These are phyloP conservation scores for Synodontis membranacea DNA, from an alignment of 2,113 vertebrate species.

Conservation along the genomic window DNA sequence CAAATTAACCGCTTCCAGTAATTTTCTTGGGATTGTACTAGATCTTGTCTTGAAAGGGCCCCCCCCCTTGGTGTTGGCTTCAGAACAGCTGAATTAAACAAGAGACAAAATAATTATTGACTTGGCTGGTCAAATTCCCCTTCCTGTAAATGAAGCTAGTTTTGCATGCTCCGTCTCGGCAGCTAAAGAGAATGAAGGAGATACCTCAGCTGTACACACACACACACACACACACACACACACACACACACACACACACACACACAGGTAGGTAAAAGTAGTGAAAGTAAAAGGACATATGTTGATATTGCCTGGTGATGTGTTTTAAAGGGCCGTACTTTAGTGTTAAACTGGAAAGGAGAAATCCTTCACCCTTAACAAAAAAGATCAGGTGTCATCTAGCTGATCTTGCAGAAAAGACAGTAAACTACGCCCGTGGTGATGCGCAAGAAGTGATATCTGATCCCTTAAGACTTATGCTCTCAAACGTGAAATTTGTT, in stretches of 20 bases:
- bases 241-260: neutral
- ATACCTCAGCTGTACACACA: neutral
- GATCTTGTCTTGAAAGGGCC: neutral
- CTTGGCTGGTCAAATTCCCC: conserved; percentile 5
- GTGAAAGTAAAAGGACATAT: neutral
- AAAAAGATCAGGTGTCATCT: neutral
- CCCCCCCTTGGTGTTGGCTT: neutral
- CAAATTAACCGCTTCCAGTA: neutral
- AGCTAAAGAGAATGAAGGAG: neutral
- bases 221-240: neutral
- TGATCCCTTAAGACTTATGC: neutral
- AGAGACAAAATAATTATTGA: neutral
- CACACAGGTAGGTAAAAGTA: neutral
- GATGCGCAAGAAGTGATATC: neutral
- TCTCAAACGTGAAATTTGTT: neutral
- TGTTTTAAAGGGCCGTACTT: neutral
- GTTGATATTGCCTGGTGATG: neutral
- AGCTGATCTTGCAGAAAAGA: neutral
- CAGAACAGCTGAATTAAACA: neutral
- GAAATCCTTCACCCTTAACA: neutral
- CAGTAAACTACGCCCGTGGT: neutral
- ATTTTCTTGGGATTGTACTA: neutral
- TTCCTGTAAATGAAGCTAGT: neutral
- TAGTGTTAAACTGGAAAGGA: neutral
- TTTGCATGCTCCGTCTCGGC: neutral